A percentile compares a stretch with the other conserved stretches of the same genome.
Evolutionary conservation across 2,113 vertebrate genomes (phyloP).

Genomic region (Pteruthius melanotis): DNA sequence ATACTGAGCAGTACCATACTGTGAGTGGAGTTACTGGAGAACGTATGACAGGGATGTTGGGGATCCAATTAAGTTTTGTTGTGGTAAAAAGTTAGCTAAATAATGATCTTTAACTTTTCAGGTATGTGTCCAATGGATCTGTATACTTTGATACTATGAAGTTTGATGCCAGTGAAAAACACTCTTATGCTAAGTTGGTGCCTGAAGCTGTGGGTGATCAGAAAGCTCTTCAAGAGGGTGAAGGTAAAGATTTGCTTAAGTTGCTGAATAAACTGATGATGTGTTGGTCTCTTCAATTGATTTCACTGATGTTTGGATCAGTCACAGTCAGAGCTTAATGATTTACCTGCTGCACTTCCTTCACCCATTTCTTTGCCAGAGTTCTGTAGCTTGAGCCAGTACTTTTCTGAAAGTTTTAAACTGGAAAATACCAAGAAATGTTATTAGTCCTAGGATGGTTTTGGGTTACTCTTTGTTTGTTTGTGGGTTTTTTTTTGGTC

Average conservation of each 20-base stretch:
- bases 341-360: background rate
- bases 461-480: background rate
- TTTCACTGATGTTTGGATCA: background rate
- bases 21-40: background rate
- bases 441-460: background rate
- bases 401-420: background rate
- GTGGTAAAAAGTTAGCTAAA: background rate
- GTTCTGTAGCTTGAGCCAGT: background rate
- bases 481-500: background rate
- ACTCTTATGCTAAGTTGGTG: conserved; percentile 95
- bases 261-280: background rate
- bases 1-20: background rate
- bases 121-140: conserved; percentile 91
- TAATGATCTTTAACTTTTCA: conserved; percentile 48
- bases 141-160: conserved; percentile 92
- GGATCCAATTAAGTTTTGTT: background rate
- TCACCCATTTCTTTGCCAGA: background rate
- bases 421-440: background rate
- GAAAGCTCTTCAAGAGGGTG: conserved; percentile 93
- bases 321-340: background rate
- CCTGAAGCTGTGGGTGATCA: conserved; percentile 96
- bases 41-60: background rate
- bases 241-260: conserved; percentile 77
- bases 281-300: background rate
- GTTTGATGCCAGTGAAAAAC: conserved; percentile 82